Percentiles rank a stretch among this genome's conserved stretches.
Conservation (phyloP, 2,797 vertebrate species). For the Lophius americanus region DNA sequence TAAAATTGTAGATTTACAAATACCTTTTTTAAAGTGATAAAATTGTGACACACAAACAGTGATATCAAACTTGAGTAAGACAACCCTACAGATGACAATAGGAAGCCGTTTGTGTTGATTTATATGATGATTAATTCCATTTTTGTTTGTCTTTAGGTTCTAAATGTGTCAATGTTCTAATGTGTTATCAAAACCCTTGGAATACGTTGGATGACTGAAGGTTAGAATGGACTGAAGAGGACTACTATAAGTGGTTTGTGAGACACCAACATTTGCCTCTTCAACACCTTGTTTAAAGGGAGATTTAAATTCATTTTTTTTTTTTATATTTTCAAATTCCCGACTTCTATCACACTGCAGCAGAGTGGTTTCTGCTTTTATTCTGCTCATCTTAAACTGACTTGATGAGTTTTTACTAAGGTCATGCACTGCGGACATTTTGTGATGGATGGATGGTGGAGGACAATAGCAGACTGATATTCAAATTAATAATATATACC, state of each 20-base stretch:
- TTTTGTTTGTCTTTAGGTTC: constrained; percentile 82
- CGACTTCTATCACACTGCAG: constrained; percentile 39
- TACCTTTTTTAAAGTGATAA: background rate
- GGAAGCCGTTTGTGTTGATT: too few relatives aligned
- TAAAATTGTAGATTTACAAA: constrained; percentile 9
- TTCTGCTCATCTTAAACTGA: constrained; percentile 29
- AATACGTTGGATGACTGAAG: constrained; percentile 38
- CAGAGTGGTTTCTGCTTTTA: constrained; percentile 21
- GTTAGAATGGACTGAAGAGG: constrained; percentile 39
- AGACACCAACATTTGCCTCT: constrained; percentile 72
- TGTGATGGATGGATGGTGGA: constrained; percentile 28
- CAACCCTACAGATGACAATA: too few relatives aligned
- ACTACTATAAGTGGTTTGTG: constrained; percentile 52
- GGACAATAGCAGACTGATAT: constrained; percentile 54
- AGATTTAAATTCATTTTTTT: constrained; percentile 54
- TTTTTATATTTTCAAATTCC: constrained; percentile 57
- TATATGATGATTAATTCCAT: background rate
- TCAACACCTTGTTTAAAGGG: constrained; percentile 51
- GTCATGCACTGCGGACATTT: constrained; percentile 17
- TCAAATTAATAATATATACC: constrained; percentile 53
- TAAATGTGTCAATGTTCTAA: constrained; percentile 98
- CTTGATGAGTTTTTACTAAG: constrained; percentile 20
- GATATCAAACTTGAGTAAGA: too few relatives aligned
- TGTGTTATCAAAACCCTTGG: constrained; percentile 56
- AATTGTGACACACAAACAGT: too few relatives aligned